Base-by-base conservation (phyloP, 1,140 invertebrate genomes). In the Protaetia brevitarsis region DNA sequence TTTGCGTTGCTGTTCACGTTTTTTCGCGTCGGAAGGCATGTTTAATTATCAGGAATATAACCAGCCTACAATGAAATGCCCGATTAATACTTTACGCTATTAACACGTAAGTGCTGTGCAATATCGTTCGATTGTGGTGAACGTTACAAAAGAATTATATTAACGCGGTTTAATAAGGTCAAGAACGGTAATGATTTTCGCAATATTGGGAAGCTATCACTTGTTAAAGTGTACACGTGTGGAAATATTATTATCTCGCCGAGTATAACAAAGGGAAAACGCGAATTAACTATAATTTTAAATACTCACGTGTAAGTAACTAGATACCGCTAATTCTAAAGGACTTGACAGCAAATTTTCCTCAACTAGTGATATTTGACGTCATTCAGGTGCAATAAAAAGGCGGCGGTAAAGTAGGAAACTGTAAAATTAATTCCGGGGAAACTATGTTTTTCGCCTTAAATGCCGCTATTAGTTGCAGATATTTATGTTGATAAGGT, bases 11-110 rank as follows among this genome's bases (percentile, higher is more conserved):
- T 95, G 94, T 78, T 96, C 89, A 74, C 95, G 94, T 85, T 99
- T 98, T 81, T 99, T 98, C 2, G 96, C 88, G 80, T 98, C 95
- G 71, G 95, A 98, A 72, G 96, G 95, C 96, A 98, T 98, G 23
- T 29, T 59, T 11, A 59, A n/a, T 28, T 59, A 29, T 29, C 8
- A 28, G 51, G 30, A 28, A 59, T 59, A n/a, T 59, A 59, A 16
- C 1, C 30, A n/a, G 11, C 7, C 28, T 2, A 28, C 28, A 5
- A n/a, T 21, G 29, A 30, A 11, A 1, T 13, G 30, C 26, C 57
- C 23, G 27, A n/a, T 29, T 29, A 8, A 29, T 7, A 31, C 28
- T 29, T 59, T 56, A 0, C 10, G 13, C 31, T 7, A 34, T 7
- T 34, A n/a, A 34, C n/a, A 34, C 31, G 31, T 34, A n/a, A n/a